These are phyloP conservation scores for Petrolisthes cinctipes DNA, from an alignment of 2,888 invertebrate genomes.

Conservation along the genomic window DNA sequence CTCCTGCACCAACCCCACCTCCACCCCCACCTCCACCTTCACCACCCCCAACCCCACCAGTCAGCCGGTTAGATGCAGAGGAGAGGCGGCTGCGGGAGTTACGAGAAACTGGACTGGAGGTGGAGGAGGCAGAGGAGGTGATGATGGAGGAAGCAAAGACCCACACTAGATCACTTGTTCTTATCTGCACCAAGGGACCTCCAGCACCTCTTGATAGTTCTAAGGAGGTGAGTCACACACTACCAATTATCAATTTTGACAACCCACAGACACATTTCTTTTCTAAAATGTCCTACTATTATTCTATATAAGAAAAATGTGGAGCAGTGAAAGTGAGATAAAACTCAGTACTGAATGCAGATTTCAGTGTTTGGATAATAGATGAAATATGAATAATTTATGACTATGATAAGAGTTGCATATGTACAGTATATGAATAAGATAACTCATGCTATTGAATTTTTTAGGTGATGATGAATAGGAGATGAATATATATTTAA, in stretches of 20 bases:
- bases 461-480: no score
- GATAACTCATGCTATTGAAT: no score
- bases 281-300: not conserved
- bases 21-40: constrained; percentile 44
- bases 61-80: constrained; percentile 61
- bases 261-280: not conserved
- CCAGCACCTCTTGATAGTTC: constrained; percentile 62
- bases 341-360: no score
- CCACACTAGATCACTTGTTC: constrained; percentile 31
- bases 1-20: constrained; percentile 18
- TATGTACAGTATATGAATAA: no score
- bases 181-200: constrained; percentile 61
- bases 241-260: not conserved
- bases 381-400: no score
- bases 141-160: constrained; percentile 60
- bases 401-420: no score
- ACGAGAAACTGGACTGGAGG: constrained; percentile 59
- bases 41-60: constrained; percentile 48
- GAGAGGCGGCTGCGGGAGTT: constrained; percentile 55
- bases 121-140: constrained; percentile 62
- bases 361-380: no score
- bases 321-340: no score
- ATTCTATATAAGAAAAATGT: not conserved
- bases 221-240: constrained; percentile 41
- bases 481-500: no score